phyloP scores from a whole-genome alignment of 1,140 invertebrate genomes.

The Hycleus phaleratus region DNA sequence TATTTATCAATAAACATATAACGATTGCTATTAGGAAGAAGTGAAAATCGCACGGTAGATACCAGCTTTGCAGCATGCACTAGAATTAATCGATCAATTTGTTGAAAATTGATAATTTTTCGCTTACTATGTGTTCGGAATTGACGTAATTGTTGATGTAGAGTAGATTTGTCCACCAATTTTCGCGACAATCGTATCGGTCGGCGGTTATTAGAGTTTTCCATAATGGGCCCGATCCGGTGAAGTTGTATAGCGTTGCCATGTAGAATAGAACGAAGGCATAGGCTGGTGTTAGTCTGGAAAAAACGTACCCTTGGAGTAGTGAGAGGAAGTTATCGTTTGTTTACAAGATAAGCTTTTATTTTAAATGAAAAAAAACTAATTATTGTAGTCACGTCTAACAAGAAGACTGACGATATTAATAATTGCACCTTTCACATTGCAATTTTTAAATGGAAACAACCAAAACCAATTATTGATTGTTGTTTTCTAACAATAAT shows the following conservation, averaged over 20 bases:
- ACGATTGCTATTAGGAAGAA: conserved; percentile 58
- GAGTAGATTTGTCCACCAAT: conserved; percentile 48
- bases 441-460: too few relatives aligned
- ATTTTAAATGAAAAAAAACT: too few relatives aligned
- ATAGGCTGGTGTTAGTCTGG: conserved; percentile 34
- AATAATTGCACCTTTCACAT: too few relatives aligned
- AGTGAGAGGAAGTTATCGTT: too few relatives aligned
- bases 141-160: conserved; percentile 53
- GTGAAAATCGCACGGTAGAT: conserved; percentile 70
- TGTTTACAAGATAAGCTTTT: too few relatives aligned
- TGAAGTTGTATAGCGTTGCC: conserved; percentile 31
- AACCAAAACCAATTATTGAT: too few relatives aligned
- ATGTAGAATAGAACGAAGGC: conserved; percentile 37
- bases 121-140: conserved; percentile 37
- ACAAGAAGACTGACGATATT: too few relatives aligned
- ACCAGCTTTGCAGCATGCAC: conserved; percentile 70
- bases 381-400: too few relatives aligned
- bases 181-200: conserved; percentile 33
- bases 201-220: conserved; percentile 31
- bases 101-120: neutral
- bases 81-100: conserved; percentile 36
- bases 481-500: too few relatives aligned
- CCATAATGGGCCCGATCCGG: conserved; percentile 34
- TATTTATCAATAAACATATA: conserved; percentile 46
- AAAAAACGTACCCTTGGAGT: conserved; percentile 6